A percentile compares a stretch with the other conserved stretches of the same genome.
Evolutionary conservation across 2,888 invertebrate species (phyloP).

Genomic region (Neocrepidodera transversa): DNA sequence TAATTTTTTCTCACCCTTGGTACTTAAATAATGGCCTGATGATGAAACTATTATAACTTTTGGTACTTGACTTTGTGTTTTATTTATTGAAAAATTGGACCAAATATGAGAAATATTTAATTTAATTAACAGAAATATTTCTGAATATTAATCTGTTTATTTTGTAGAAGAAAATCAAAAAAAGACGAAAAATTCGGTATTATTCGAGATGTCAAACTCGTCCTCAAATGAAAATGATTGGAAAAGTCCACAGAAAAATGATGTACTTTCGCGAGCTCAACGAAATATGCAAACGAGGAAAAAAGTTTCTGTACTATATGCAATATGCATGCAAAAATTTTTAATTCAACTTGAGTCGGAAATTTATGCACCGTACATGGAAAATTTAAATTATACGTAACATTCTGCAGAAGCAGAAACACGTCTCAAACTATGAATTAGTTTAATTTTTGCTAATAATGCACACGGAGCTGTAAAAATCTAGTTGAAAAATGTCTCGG

Average conservation of each 20-base stretch:
- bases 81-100: too few species aligned
- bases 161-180: too few species aligned
- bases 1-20: too few species aligned
- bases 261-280: constrained; percentile 16
- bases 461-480: constrained; percentile 2
- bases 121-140: too few species aligned
- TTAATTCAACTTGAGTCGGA: constrained; percentile 25
- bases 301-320: constrained; percentile 16
- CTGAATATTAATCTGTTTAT: too few species aligned
- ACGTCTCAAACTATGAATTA: constrained; percentile 7
- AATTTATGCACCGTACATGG: constrained; percentile 21
- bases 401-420: constrained; percentile 11
- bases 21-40: too few species aligned
- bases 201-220: too few species aligned
- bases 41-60: too few species aligned
- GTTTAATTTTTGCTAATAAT: constrained; percentile 12
- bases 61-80: too few species aligned
- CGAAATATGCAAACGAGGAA: constrained; percentile 15
- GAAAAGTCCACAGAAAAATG: constrained; percentile 18
- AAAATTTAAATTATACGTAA: constrained; percentile 17
- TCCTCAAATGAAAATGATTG: constrained; percentile 15
- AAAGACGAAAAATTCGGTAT: too few species aligned
- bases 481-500: neutral
- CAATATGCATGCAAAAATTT: constrained; percentile 29
- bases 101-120: too few species aligned